Conservation (phyloP, 2,888 invertebrate species). For the Beris morrisii region DNA sequence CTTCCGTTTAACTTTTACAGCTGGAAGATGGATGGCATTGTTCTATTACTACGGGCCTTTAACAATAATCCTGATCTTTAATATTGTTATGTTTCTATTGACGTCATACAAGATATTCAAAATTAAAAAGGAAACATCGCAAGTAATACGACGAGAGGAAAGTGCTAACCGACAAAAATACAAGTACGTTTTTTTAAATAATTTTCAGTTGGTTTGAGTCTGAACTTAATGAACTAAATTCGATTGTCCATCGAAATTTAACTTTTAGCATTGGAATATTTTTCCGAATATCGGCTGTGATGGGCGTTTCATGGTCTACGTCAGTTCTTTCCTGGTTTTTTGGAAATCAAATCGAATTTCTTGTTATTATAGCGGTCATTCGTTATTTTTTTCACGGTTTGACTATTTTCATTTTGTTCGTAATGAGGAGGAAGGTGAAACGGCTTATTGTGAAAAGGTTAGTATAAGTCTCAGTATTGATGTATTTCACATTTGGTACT, state of each 20-base stretch:
- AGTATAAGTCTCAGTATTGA: not conserved
- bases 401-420: slow-evolving; percentile 65
- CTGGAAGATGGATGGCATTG: slow-evolving; percentile 28
- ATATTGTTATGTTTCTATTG: slow-evolving; percentile 52
- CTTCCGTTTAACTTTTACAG: slow-evolving; percentile 11
- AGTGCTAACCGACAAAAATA: slow-evolving; percentile 53
- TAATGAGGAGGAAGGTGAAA: slow-evolving; percentile 63
- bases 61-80: slow-evolving; percentile 49
- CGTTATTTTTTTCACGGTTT: slow-evolving; percentile 64
- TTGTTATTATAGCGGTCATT: slow-evolving; percentile 58
- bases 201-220: not conserved
- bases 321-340: slow-evolving; percentile 75
- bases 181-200: slow-evolving; percentile 44
- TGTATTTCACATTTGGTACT: no score
- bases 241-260: not conserved
- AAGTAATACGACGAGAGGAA: slow-evolving; percentile 51
- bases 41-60: slow-evolving; percentile 53
- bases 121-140: slow-evolving; percentile 52
- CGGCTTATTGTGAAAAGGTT: slow-evolving; percentile 58
- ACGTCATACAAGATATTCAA: slow-evolving; percentile 52
- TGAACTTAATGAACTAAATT: not conserved
- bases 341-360: slow-evolving; percentile 51
- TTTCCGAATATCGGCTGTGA: slow-evolving; percentile 77
- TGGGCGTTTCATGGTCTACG: slow-evolving; percentile 84
- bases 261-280: slow-evolving; percentile 72